Conservation (phyloP, 2,888 invertebrate species). For the Xestia c-nigrum region DNA sequence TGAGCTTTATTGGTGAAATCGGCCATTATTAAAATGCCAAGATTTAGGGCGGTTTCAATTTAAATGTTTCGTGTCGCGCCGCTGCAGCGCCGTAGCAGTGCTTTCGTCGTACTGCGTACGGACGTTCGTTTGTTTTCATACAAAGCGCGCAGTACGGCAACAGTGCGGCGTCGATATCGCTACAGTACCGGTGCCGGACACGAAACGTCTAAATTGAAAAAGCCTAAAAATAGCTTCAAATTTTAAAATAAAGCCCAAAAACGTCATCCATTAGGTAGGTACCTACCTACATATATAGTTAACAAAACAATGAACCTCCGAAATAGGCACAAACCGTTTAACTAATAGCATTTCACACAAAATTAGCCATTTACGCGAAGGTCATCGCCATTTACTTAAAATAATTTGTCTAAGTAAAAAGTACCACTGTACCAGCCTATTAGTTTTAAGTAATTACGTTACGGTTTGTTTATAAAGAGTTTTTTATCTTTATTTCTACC, state of each 20-base stretch:
- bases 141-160: too few relatives aligned
- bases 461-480: not conserved
- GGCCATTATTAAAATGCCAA: not conserved
- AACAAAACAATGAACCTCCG: conserved; percentile 8
- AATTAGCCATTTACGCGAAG: not conserved
- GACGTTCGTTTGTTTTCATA: too few relatives aligned
- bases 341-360: conserved; percentile 26
- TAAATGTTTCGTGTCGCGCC: too few relatives aligned
- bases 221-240: not conserved
- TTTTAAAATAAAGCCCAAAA: not conserved
- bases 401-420: not conserved
- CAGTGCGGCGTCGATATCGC: too few relatives aligned
- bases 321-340: not conserved
- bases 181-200: too few relatives aligned
- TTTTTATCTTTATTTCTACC: not conserved
- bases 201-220: too few relatives aligned
- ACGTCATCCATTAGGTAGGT: not conserved
- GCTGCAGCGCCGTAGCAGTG: too few relatives aligned
- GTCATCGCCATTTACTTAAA: conserved; percentile 11
- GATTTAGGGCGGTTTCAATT: too few relatives aligned
- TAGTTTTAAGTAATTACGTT: conserved; percentile 7
- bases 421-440: not conserved
- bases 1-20: not conserved
- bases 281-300: not conserved
- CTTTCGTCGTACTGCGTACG: too few relatives aligned